Percentiles rank a stretch among this genome's conserved stretches.
Evolutionary conservation across 2,113 vertebrate genomes (phyloP).

Genomic region (Ammodytes marinus): DNA sequence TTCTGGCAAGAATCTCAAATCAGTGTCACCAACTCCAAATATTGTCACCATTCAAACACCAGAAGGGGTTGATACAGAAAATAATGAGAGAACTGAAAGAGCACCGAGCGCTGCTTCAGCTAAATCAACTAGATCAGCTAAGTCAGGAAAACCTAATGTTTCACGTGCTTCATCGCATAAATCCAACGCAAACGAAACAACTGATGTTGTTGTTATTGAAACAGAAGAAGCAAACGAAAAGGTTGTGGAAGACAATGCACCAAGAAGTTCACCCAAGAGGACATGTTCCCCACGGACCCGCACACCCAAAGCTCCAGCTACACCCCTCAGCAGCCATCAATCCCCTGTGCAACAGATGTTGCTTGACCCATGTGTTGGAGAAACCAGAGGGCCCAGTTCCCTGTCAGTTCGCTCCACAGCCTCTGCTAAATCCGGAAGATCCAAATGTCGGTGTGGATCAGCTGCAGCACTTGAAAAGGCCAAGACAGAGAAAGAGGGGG

Average conservation of each 20-base stretch:
- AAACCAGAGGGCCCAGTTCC: conserved; percentile 65
- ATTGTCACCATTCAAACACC: conserved; percentile 50
- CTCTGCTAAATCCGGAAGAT: conserved; percentile 68
- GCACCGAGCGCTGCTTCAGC: conserved; percentile 55
- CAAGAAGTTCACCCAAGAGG: conserved; percentile 44
- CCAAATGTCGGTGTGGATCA: conserved; percentile 66
- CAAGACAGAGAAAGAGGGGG: conserved; percentile 23
- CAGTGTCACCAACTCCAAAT: conserved; percentile 36
- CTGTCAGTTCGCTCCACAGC: conserved; percentile 60
- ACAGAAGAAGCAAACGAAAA: conserved; percentile 26
- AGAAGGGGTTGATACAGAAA: conserved; percentile 40
- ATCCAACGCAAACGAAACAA: conserved; percentile 16
- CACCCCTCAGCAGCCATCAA: conserved; percentile 22
- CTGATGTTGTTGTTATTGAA: conserved; percentile 34
- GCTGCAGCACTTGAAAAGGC: conserved; percentile 21
- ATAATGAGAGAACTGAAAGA: conserved; percentile 34
- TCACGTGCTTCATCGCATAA: conserved; percentile 39
- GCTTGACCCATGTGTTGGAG: conserved; percentile 7
- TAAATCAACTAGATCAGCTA: conserved; percentile 71
- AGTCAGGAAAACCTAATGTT: conserved; percentile 69
- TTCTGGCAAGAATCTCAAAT: conserved; percentile 28
- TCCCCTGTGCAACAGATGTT: conserved; percentile 42
- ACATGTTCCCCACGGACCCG: conserved; percentile 13
- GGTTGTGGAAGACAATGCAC: conserved; percentile 8
- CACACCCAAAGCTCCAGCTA: conserved; percentile 31